Evolutionary conservation across 2,888 invertebrate genomes (phyloP), one percentile per base, ranked within the genome.

Genomic region (Drosophila fungiperda): DNA sequence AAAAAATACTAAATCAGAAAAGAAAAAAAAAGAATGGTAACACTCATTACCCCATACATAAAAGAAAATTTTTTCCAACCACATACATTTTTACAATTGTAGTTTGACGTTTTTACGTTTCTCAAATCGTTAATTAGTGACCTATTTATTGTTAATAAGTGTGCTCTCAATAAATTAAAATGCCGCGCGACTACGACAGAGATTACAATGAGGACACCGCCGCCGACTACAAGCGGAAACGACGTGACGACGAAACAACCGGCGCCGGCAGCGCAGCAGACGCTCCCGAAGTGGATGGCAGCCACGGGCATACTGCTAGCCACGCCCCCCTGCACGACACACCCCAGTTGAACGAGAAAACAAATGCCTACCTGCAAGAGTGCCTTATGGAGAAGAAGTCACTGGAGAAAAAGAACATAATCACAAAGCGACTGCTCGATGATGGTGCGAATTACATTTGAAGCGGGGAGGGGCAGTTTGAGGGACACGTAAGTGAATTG

Each of bases 281-380:
- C 58, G 90, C 87, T 45, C 76, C 89, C n/a, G 89, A 90, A 55
- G 79, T 69, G 12, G 89, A 91, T 64, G 83, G 87, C 58, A 73
- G 67, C 20, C 78, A 78, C 26, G 76, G 89, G 11, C 90, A 83
- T 71, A 74, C 84, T 20, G 57, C 90, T 12, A 78, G 82, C 65
- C 90, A 90, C 75, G 87, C 90, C 71, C 76, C 83, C 15, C 63
- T 88, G 65, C 83, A 89, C 48, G 93, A 93, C 71, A 83, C 91
- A 17, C 91, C 91, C 8, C 94, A 94, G 91, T 91, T 95, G 69
- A 94, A 95, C 83, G 96, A 96, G 90, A 96, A 96, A 93, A 96
- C 96, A 90, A 96, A 95, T 65, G 96, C 96, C 92, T 97, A 97
- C 91, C 95, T 97, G 88, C 94, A 95, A 45, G 96, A 96, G 90